Percentiles rank a stretch among this genome's conserved stretches.
These are phyloP conservation scores for Pseudomyrmex gracilis DNA, from an alignment of 1,140 invertebrate species.

Conservation along the genomic window DNA sequence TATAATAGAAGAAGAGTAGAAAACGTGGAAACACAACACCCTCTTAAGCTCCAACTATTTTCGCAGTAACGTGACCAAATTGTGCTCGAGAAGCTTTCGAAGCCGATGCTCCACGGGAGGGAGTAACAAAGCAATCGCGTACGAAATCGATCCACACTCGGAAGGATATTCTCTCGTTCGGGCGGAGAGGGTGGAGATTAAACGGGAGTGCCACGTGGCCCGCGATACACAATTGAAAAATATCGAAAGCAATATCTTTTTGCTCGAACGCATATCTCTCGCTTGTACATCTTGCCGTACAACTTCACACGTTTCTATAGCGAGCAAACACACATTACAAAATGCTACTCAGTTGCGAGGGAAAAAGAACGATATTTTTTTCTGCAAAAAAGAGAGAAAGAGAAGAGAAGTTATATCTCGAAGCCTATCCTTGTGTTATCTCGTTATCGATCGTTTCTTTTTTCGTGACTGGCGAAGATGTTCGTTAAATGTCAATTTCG, in stretches of 20 bases:
- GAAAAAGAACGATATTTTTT: constrained; percentile 19
- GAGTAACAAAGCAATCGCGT: constrained; percentile 24
- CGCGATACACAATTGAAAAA: constrained; percentile 38
- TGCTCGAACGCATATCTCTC: not conserved
- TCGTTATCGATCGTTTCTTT: constrained; percentile 48
- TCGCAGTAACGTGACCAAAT: constrained; percentile 11
- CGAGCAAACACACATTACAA: not conserved
- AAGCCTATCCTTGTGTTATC: constrained; percentile 33
- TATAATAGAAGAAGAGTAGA: not conserved
- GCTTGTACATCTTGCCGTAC: not conserved
- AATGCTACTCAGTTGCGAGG: not conserved
- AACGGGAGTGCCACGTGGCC: not conserved
- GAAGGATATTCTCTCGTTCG: not conserved
- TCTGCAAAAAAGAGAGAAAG: not conserved
- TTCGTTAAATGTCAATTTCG: constrained; percentile 53
- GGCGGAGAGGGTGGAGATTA: not conserved
- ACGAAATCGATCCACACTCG: not conserved
- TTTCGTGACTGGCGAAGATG: constrained; percentile 17
- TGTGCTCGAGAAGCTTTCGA: constrained; percentile 1
- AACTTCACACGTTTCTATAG: not conserved
- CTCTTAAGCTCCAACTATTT: not conserved
- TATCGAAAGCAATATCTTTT: constrained; percentile 53
- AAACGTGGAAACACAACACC: not conserved
- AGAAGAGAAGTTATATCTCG: constrained; percentile 24
- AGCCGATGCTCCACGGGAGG: not conserved